Percentiles rank a stretch among this genome's conserved stretches.
These are phyloP conservation scores for Crematogaster levior DNA, from an alignment of 2,888 invertebrate species.

Conservation along the genomic window DNA sequence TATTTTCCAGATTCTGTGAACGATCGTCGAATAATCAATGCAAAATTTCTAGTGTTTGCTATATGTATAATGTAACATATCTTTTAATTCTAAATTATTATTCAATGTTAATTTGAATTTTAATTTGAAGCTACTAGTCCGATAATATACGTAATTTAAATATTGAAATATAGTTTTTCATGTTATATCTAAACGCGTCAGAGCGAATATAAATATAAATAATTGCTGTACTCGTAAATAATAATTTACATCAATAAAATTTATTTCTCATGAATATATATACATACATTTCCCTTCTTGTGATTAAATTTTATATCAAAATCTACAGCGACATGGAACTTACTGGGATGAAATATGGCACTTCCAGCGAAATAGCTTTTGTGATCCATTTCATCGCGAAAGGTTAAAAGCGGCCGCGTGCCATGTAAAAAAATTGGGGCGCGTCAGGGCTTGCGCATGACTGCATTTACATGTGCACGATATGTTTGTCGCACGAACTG, in stretches of 20 bases:
- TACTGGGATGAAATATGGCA: slow-evolving; percentile 28
- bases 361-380: slow-evolving; percentile 39
- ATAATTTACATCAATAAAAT: slow-evolving; percentile 32
- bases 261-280: slow-evolving; percentile 2
- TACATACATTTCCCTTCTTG: background rate
- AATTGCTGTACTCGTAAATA: slow-evolving; percentile 4
- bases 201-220: slow-evolving; percentile 12
- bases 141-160: background rate
- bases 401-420: slow-evolving; percentile 48
- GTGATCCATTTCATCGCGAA: slow-evolving; percentile 48
- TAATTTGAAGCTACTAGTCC: background rate
- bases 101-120: slow-evolving; percentile 21
- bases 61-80: background rate
- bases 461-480: slow-evolving; percentile 28
- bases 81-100: slow-evolving; percentile 13
- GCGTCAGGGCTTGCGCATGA: slow-evolving; percentile 4
- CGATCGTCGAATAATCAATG: slow-evolving; percentile 3
- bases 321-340: slow-evolving; percentile 10
- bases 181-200: background rate
- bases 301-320: slow-evolving; percentile 26
- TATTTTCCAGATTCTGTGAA: background rate
- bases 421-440: slow-evolving; percentile 37
- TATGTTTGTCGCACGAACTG: slow-evolving; percentile 30
- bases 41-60: background rate
- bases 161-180: background rate